Base-by-base conservation (phyloP, 2,113 vertebrate genomes). In the Elaphurus davidianus region DNA sequence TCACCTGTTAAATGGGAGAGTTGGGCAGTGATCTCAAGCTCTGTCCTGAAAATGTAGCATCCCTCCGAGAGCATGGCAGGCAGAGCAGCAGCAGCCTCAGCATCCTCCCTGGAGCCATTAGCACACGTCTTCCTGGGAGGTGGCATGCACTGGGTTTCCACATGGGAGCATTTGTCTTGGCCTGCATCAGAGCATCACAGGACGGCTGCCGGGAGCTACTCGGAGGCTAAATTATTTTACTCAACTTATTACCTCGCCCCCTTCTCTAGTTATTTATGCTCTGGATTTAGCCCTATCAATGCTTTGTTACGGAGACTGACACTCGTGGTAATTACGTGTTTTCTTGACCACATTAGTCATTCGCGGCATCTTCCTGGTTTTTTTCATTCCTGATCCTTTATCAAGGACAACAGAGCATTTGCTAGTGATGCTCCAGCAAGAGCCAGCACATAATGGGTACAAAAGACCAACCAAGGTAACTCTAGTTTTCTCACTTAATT, bases 261-360 rank as follows among this genome's bases (percentile, higher is more conserved):
- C 12, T 25, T 28, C 78, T 79, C 71, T 7, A 17, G 57, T 71
- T 76, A 91, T 54, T 87, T 60, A 90, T 13, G 55, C 96, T 43
- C 79, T 50, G 87, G 67, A 85, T 60, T 92, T 92, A 97, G 95
- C 96, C 96, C 57, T 25, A 84, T 85, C 88, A 88, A 74, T 23
- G 83, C 94, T 87, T 94, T 97, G 95, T 97, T 98, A 96, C 33
- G 45, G 91, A 98, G 98, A 96, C 92, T 96, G 97, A 88, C 93
- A 97, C 97, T 84, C 96, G 21, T 2, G 57, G 30, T 11, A 28
- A 97, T 97, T 96, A 52, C 0, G 5, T 23, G 45, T 82, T 98
- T 98, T 98, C 98, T 87, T 28, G 57, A 97, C 97, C 95, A 64
- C 21, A 97, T 97, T 97, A 98, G 96, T 98, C 98, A 97, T 90